These are phyloP conservation scores for Mesembrinibis cayennensis DNA, from an alignment of 2,113 vertebrate species.

Conservation along the genomic window DNA sequence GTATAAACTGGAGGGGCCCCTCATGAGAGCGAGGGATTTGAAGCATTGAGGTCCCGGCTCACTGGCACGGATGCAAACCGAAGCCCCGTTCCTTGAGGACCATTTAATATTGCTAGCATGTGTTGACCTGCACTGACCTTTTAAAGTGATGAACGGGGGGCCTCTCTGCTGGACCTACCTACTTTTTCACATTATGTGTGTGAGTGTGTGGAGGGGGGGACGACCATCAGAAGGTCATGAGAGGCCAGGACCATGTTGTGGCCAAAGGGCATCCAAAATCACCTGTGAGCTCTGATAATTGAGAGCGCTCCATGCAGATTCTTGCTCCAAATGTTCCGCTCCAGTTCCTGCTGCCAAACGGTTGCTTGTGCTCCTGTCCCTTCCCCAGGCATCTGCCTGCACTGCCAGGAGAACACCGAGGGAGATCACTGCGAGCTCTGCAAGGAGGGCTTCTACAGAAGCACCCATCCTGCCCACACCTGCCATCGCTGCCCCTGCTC, in stretches of 20 bases:
- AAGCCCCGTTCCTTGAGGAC: background rate
- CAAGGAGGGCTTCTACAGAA: slow-evolving; percentile 80
- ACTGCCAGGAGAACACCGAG: slow-evolving; percentile 86
- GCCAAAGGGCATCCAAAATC: background rate
- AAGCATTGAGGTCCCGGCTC: background rate
- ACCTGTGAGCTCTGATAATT: slow-evolving; percentile 9
- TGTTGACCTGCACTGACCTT: slow-evolving; percentile 2
- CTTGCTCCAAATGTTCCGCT: slow-evolving; percentile 45
- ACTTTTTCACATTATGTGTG: background rate
- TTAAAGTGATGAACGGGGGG: background rate
- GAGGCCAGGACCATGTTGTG: slow-evolving; percentile 9
- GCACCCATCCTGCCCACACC: slow-evolving; percentile 10
- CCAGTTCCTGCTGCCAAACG: background rate
- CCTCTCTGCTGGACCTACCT: background rate
- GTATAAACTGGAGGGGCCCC: background rate
- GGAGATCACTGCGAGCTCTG: slow-evolving; percentile 90
- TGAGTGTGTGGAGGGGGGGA: fast-evolving
- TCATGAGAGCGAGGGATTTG: fast-evolving
- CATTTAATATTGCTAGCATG: background rate
- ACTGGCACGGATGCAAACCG: background rate
- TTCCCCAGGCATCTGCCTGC: slow-evolving; percentile 82
- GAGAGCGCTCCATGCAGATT: background rate
- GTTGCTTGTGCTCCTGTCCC: background rate
- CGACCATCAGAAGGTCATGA: background rate
- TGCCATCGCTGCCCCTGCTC: slow-evolving; percentile 89